Percentiles rank a stretch among this genome's conserved stretches.
Conservation (phyloP, 2,797 vertebrate genomes). For the Rachycentron canadum region DNA sequence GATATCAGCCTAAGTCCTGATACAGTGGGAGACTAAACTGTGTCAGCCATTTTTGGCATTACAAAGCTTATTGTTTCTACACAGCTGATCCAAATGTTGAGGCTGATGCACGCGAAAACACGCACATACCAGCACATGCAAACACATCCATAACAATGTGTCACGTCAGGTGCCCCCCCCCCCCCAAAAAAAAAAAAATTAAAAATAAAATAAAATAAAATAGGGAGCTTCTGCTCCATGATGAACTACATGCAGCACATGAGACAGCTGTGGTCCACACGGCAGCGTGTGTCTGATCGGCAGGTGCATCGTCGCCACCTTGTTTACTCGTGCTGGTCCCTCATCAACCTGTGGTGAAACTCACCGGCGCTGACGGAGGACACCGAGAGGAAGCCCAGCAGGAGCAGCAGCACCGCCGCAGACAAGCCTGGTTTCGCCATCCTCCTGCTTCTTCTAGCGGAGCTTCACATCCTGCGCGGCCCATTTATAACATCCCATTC, state of each 20-base stretch:
- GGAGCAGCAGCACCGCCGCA: constrained; percentile 76
- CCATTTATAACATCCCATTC: constrained; percentile 80
- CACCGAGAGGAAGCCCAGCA: constrained; percentile 80
- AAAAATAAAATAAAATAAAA: no score
- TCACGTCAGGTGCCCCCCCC: constrained; percentile 12
- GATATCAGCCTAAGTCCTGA: background rate
- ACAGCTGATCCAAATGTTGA: constrained; percentile 20
- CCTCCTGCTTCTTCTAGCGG: constrained; percentile 83
- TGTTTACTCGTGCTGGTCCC: constrained; percentile 23
- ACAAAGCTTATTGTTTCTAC: constrained; percentile 22
- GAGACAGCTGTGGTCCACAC: constrained; percentile 9
- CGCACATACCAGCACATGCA: constrained; percentile 3
- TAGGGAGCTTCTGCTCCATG: background rate
- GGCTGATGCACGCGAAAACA: constrained; percentile 1
- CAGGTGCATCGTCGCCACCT: background rate
- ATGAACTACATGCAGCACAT: constrained; percentile 12
- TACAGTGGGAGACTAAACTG: constrained; percentile 8
- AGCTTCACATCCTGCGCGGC: constrained; percentile 83
- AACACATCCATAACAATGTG: constrained; percentile 26
- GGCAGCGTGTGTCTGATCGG: constrained; percentile 17
- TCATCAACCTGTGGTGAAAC: constrained; percentile 71
- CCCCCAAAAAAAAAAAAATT: no score
- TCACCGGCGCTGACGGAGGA: constrained; percentile 85
- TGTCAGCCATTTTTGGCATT: constrained; percentile 44
- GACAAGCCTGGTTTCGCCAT: constrained; percentile 80